Evolutionary conservation across 2,113 vertebrate species (phyloP).

Genomic region (Phasianus colchicus): DNA sequence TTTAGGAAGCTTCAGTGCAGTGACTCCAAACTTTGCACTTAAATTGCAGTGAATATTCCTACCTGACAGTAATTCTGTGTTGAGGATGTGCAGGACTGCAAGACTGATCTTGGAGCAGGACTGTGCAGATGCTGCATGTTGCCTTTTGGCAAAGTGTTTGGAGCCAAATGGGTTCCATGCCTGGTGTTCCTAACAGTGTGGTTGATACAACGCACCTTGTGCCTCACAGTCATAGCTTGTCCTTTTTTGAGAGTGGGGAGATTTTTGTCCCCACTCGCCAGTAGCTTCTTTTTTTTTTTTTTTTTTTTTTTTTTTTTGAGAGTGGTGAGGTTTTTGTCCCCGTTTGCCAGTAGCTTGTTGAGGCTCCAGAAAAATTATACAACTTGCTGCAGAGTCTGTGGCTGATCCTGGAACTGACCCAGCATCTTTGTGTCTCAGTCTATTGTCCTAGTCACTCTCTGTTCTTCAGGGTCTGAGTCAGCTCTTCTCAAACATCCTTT

Average conservation of each 20-base stretch:
- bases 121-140: background rate
- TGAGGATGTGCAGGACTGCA: background rate
- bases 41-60: background rate
- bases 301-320: background rate
- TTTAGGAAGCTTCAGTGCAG: background rate
- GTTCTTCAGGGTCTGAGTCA: conserved; percentile 27
- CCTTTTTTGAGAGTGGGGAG: background rate
- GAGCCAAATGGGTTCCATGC: background rate
- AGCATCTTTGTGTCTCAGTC: conserved; percentile 31
- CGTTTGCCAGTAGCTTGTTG: background rate
- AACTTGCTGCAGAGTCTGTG: conserved; percentile 9
- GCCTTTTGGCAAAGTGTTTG: background rate
- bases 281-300: background rate
- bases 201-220: background rate
- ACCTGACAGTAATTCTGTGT: background rate
- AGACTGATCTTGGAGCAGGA: background rate
- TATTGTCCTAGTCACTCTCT: conserved; percentile 50
- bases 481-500: background rate
- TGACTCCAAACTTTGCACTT: background rate
- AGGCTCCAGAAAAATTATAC: background rate
- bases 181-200: background rate
- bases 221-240: background rate
- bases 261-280: background rate
- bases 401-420: conserved; percentile 12
- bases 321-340: background rate